Conservation (phyloP, 1,140 invertebrate species). For the Hypsibius dujardini region DNA sequence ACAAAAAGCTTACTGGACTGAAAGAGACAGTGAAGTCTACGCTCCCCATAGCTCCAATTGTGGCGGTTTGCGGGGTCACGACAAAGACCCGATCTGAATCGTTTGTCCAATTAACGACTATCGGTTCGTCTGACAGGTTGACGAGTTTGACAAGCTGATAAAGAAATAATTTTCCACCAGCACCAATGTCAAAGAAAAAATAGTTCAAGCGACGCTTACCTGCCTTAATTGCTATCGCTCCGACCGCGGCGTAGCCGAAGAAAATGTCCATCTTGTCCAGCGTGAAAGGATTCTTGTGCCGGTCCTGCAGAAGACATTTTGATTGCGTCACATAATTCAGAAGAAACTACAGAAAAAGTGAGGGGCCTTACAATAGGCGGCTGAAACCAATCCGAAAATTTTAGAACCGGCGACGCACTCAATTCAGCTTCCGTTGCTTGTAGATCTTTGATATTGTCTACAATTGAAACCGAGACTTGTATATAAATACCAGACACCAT, state of each 20-base stretch:
- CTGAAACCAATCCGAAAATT: no score
- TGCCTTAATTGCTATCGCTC: not conserved
- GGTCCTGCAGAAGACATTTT: no score
- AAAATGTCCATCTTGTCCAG: not conserved
- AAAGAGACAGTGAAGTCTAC: not conserved
- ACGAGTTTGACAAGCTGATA: not conserved
- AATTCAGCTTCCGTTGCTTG: no score
- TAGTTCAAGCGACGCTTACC: not conserved
- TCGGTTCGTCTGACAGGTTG: not conserved
- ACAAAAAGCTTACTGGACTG: not conserved
- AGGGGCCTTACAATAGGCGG: no score
- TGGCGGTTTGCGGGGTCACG: not conserved
- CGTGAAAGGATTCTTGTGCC: not conserved
- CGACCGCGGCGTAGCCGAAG: not conserved
- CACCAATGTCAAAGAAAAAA: not conserved
- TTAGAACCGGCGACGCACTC: no score
- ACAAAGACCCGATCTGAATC: not conserved
- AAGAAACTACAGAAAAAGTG: no score
- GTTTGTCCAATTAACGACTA: constrained; percentile 5
- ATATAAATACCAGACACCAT: no score
- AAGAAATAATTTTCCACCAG: not conserved
- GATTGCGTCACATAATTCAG: no score
- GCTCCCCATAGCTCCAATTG: not conserved
- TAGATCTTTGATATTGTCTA: no score
- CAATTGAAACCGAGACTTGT: no score